Conservation (phyloP, 2,113 vertebrate genomes). For the Dunckerocampus dactyliophorus region DNA sequence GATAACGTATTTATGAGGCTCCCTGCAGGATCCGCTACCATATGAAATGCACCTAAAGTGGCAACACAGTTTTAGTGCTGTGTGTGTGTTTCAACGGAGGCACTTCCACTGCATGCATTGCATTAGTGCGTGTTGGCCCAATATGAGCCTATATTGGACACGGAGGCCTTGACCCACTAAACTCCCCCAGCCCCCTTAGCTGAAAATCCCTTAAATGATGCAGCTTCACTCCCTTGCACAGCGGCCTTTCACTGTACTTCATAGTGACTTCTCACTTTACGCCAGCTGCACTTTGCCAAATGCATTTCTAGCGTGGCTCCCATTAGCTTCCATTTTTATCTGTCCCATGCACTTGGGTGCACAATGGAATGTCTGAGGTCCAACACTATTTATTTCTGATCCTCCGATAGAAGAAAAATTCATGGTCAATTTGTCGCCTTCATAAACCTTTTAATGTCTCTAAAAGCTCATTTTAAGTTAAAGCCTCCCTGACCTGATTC, state of each 20-base stretch:
- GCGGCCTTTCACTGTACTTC: conserved; percentile 17
- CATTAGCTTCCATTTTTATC: conserved; percentile 25
- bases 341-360: not conserved
- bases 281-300: conserved; percentile 14
- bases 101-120: conserved; percentile 5
- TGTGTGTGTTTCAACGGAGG: conserved; percentile 24
- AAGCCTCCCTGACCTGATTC: too few species aligned
- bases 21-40: conserved; percentile 33
- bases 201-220: conserved; percentile 54
- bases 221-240: conserved; percentile 22
- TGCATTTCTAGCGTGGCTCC: conserved; percentile 27
- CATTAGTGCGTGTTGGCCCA: conserved; percentile 3
- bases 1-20: conserved; percentile 64
- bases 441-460: too few species aligned
- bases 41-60: conserved; percentile 49
- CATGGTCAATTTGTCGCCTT: too few species aligned
- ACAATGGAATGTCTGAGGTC: too few species aligned
- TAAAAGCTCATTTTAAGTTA: too few species aligned
- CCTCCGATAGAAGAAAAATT: too few species aligned
- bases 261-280: conserved; percentile 26
- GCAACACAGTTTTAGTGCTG: conserved; percentile 18
- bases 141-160: conserved; percentile 25
- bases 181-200: conserved; percentile 31
- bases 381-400: too few species aligned
- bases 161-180: conserved; percentile 39